Conservation (phyloP, 2,888 invertebrate genomes). For the Incurvaria masculella region DNA sequence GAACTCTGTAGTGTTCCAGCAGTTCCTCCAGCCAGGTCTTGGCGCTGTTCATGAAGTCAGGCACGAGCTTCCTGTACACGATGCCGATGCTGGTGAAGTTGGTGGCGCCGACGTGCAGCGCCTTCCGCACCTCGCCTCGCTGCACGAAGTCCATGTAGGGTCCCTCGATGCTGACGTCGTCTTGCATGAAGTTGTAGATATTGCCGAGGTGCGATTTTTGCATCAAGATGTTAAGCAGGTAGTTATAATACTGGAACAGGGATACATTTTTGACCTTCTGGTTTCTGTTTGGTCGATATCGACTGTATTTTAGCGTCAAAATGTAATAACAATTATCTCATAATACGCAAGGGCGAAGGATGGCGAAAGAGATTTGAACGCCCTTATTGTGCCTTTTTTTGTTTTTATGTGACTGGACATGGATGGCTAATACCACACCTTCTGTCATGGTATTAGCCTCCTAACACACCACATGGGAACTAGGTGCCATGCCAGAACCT, state of each 20-base stretch:
- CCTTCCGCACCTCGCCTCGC: constrained; percentile 38
- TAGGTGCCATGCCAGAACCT: no score
- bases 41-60: constrained; percentile 56
- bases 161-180: constrained; percentile 36
- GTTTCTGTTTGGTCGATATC: no score
- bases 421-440: no score
- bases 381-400: no score
- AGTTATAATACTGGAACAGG: constrained; percentile 49
- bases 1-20: constrained; percentile 51
- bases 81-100: constrained; percentile 49
- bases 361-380: no score
- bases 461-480: no score
- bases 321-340: no score
- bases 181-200: constrained; percentile 48
- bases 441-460: no score
- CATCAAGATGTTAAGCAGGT: constrained; percentile 40
- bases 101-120: constrained; percentile 51
- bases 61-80: constrained; percentile 48
- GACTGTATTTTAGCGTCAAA: no score
- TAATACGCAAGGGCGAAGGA: no score
- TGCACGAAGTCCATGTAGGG: constrained; percentile 44
- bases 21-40: constrained; percentile 55
- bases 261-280: neutral
- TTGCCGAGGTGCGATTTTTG: constrained; percentile 42
- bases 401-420: no score